phyloP scores from a whole-genome alignment of 2,797 vertebrate species.

The Cygnus olor region DNA sequence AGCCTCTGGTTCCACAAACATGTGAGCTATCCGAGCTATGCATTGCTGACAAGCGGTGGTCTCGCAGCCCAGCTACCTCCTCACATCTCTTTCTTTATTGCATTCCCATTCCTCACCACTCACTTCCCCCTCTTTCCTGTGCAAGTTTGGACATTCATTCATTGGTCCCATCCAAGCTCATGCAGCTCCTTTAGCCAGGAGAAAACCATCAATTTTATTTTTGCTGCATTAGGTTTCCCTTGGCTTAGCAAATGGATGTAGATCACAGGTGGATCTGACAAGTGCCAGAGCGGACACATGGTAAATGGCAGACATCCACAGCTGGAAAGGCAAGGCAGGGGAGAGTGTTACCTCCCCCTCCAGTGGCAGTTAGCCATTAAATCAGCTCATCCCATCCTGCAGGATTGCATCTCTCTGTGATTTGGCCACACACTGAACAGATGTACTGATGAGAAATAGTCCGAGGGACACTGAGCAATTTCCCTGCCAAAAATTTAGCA shows the following conservation, averaged over 20 bases:
- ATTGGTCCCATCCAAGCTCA: not conserved
- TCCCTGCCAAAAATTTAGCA: not conserved
- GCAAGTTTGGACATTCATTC: not conserved
- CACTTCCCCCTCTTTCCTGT: not conserved
- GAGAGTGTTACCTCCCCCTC: not conserved
- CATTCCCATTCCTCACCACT: not conserved
- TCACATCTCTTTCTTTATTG: not conserved
- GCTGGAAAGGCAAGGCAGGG: not conserved
- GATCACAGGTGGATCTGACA: not conserved
- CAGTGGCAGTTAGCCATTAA: not conserved
- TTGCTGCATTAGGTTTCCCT: not conserved
- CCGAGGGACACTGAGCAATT: not conserved
- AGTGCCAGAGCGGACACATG: not conserved
- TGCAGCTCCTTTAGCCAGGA: not conserved
- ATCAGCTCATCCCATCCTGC: not conserved
- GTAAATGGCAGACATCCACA: fast-evolving
- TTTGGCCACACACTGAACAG: not conserved
- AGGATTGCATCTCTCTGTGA: not conserved
- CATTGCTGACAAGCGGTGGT: not conserved
- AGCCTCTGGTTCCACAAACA: not conserved
- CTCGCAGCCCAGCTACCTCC: not conserved
- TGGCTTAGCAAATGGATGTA: not conserved
- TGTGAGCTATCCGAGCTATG: not conserved
- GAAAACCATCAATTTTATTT: not conserved
- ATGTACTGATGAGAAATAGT: not conserved